Evolutionary conservation across 2,888 invertebrate species (phyloP).

Genomic region (Bimastos eiseni): DNA sequence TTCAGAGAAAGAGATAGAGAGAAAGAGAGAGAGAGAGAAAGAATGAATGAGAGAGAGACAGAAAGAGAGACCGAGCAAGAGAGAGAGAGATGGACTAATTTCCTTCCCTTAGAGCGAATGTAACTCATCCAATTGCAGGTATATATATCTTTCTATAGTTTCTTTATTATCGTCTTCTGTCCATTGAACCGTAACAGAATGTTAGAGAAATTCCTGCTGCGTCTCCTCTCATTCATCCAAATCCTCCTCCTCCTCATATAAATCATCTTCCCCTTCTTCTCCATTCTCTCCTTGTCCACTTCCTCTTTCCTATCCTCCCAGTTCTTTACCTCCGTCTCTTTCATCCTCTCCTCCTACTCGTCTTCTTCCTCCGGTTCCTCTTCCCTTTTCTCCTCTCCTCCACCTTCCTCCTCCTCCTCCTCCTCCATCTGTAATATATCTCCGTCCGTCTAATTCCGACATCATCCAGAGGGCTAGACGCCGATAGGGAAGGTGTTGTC

Average conservation of each 20-base stretch:
- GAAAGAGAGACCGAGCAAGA: not conserved
- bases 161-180: not conserved
- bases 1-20: no score
- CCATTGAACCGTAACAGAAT: not conserved
- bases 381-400: no score
- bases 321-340: no score
- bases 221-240: no score
- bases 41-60: not conserved
- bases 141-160: not conserved
- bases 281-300: no score
- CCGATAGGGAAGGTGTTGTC: not conserved
- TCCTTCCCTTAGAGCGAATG: not conserved
- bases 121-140: not conserved
- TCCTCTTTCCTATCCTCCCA: no score
- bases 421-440: not conserved
- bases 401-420: not conserved
- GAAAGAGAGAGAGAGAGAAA: not conserved
- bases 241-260: no score
- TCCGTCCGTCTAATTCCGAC: not conserved
- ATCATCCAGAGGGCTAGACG: not conserved
- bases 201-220: not conserved
- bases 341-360: no score
- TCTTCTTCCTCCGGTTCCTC: no score
- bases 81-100: not conserved
- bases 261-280: no score